Base-by-base conservation (phyloP, 2,888 invertebrate genomes). In the Octonoba sinensis region DNA sequence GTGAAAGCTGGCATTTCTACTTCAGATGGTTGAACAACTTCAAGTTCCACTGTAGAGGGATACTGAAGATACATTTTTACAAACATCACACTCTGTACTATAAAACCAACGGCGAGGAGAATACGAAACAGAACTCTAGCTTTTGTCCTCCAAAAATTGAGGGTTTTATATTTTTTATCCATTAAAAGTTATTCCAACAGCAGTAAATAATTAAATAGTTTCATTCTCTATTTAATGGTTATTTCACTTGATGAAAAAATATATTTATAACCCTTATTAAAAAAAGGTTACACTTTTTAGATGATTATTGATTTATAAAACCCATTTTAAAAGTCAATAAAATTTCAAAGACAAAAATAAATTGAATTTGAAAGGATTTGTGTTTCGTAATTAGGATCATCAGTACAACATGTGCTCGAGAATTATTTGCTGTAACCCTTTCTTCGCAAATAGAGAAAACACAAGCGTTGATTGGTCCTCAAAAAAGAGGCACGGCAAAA, bases 1-100 rank as follows among this genome's bases (percentile, higher is more conserved):
- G 82, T 82, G n/a, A 82, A 66, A 20, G 82, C 82, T 0, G 82
- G 82, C 20, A 82, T 16, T 3, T 82, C 82, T 0, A 82, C n/a
- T 49, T 82, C 82, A 2, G 76, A 72, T 16, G 82, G 82, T 24
- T 82, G 76, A 1, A 67, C 60, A 11, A 82, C 82, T 60, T 82
- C 82, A 3, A 82, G 67, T 16, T 82, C 82, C 1, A 82, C 82
- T 8, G 74, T 57, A 1, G 76, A 75, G 0, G 82, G 82, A 44
- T 76, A 76, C 47, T 82, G 54, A 3, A 75, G 6, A 44, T 82
- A 82, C 66, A 82, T 54, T 49, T 76, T 47, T 27, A 82, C 64
- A 54, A 82, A 76, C 27, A 54, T 65, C 46, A 51, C 46, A 24
- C 82, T 82, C 15, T 82, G 82, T 1, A 57, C 47, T 8, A 62